Evolutionary conservation across 2,888 invertebrate species (phyloP).

Genomic region (Stenichneumon culpator): DNA sequence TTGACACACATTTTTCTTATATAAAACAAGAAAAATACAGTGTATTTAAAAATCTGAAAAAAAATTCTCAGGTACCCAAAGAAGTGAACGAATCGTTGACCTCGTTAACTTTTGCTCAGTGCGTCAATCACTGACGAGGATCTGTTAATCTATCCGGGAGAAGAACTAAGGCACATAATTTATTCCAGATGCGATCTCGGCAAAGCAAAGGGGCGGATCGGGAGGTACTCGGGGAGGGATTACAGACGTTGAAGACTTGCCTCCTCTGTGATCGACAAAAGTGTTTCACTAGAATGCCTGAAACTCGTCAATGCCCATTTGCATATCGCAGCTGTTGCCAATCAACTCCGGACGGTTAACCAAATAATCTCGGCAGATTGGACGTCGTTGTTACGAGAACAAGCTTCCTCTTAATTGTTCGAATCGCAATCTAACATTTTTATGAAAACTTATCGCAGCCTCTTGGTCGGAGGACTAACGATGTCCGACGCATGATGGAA

Average conservation of each 20-base stretch:
- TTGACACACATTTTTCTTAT: too few relatives aligned
- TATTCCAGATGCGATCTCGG: constrained; percentile 62
- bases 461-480: not conserved
- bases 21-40: too few relatives aligned
- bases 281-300: too few relatives aligned
- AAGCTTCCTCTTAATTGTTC: not conserved
- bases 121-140: constrained; percentile 2
- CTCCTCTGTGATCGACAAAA: too few relatives aligned
- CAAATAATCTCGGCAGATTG: not conserved
- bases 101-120: not conserved
- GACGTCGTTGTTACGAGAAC: not conserved
- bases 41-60: too few relatives aligned
- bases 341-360: too few relatives aligned
- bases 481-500: constrained; percentile 19
- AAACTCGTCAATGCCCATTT: too few relatives aligned
- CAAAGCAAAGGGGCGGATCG: constrained; percentile 30
- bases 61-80: too few relatives aligned
- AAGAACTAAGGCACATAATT: constrained; percentile 55
- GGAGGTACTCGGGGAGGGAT: constrained; percentile 40
- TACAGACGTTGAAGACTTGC: constrained; percentile 33
- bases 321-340: too few relatives aligned
- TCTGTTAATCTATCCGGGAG: constrained; percentile 31
- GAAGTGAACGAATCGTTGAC: too few relatives aligned
- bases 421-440: not conserved
- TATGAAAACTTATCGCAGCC: not conserved